Base-by-base conservation (phyloP, 2,113 vertebrate genomes). In the Paedocypris sp. region DNA sequence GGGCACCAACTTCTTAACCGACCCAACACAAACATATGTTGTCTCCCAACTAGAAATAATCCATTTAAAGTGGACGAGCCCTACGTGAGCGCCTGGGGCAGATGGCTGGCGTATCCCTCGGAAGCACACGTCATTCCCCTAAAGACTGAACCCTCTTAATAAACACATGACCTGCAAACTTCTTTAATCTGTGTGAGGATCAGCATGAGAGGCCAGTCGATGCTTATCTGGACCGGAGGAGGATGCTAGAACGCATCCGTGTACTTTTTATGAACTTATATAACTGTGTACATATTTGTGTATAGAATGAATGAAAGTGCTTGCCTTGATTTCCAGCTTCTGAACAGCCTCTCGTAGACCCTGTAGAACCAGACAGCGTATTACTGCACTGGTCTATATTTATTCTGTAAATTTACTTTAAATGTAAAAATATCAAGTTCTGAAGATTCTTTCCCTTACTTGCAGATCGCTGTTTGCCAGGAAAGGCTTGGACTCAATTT, bases 271-370 rank as follows among this genome's bases (percentile, higher is more conserved):
- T n/a, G n/a, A n/a, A n/a, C n/a, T n/a, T n/a, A n/a, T n/a, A n/a
- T n/a, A n/a, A n/a, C n/a, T n/a, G n/a, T n/a, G n/a, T n/a, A n/a
- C n/a, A n/a, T n/a, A n/a, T n/a, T n/a, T n/a, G n/a, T n/a, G n/a
- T n/a, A n/a, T n/a, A n/a, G n/a, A n/a, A n/a, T n/a, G 47, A 6
- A 19, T 19, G 12, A 29, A 69, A 31, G n/a, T 22, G 7, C 75
- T 2, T 79, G 82, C 86, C 85, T 84, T 85, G 36, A 74, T 62
- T 41, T 75, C 80, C 2, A 88, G 79, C 67, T 85, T 77, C 68
- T 70, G 80, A 4, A 88, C 79, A 26, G 86, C 86, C 29, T 84
- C 85, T 60, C 80, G 83, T 70, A 88, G 71, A 13, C 86, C 84
- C 85, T 88, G 54, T 73, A n/a, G 64, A 56, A 66, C 69, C 15